Conservation (phyloP, 2,797 vertebrate genomes). For the Leucoraja ocellata region DNA sequence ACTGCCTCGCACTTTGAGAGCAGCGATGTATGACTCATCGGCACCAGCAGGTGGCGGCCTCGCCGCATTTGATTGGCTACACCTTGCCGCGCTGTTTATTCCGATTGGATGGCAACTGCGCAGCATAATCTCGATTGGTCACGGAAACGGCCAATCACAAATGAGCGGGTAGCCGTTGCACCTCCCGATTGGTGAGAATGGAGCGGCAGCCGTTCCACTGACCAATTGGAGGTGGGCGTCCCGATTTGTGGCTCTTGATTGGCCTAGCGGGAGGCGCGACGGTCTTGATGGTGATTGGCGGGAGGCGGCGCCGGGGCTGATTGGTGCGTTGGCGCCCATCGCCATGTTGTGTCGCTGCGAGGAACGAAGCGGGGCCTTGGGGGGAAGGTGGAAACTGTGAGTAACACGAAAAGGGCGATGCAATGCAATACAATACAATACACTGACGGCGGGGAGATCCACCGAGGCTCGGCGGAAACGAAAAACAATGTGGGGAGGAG, state of each 20-base stretch:
- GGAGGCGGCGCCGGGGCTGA: not conserved
- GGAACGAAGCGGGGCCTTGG: not conserved
- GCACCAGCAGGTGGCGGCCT: not conserved
- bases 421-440: not conserved
- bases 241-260: not conserved
- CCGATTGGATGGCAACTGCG: not conserved
- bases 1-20: too few relatives aligned
- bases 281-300: not conserved
- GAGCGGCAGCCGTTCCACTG: not conserved
- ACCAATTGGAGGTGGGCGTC: too few relatives aligned
- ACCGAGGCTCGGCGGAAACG: not conserved
- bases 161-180: too few relatives aligned
- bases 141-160: not conserved
- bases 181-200: not conserved
- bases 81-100: constrained; percentile 19
- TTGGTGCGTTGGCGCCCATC: not conserved
- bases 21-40: too few relatives aligned
- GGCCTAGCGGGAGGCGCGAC: not conserved
- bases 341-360: constrained; percentile 29
- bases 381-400: constrained; percentile 28
- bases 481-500: not conserved
- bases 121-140: too few relatives aligned
- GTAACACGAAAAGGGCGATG: not conserved
- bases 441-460: not conserved
- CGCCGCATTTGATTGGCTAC: not conserved